phyloP scores from a whole-genome alignment of 1,140 invertebrate genomes.

The Ctenoplectra terminalis region DNA sequence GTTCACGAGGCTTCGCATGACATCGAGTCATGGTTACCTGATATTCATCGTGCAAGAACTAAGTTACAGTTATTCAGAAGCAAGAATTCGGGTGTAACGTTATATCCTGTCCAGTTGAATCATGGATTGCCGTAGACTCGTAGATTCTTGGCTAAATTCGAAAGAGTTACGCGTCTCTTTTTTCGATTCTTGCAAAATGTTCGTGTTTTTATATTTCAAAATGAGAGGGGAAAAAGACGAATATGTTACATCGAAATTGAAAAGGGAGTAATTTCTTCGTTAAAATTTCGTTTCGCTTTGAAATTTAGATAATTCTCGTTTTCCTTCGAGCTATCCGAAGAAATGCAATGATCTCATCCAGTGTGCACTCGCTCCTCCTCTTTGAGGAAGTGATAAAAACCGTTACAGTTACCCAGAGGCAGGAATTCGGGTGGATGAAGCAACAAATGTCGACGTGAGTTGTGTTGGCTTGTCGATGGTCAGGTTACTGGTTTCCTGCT shows the following conservation, averaged over 20 bases:
- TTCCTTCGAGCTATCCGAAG: slow-evolving; percentile 16
- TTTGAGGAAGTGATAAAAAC: slow-evolving; percentile 65
- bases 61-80: slow-evolving; percentile 62
- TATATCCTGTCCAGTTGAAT: slow-evolving; percentile 48
- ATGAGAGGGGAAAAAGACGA: neutral
- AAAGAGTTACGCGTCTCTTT: neutral
- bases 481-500: slow-evolving; percentile 53
- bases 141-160: slow-evolving; percentile 1
- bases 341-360: slow-evolving; percentile 53
- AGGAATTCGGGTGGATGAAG: slow-evolving; percentile 64
- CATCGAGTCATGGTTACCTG: neutral
- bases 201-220: neutral
- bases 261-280: no score
- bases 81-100: slow-evolving; percentile 67
- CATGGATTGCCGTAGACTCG: slow-evolving; percentile 6
- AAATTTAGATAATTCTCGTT: slow-evolving; percentile 22
- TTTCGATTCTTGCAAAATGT: neutral
- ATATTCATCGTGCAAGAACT: slow-evolving; percentile 24
- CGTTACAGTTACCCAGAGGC: slow-evolving; percentile 63
- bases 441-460: slow-evolving; percentile 45
- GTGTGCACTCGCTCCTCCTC: slow-evolving; percentile 37
- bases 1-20: neutral
- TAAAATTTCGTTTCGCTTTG: neutral
- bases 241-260: no score
- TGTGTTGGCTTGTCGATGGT: slow-evolving; percentile 58